Evolutionary conservation across 30 jellyfish, hydroid and myxozoan genomes (phyloP).

Genomic region (Aurelia aurita): DNA sequence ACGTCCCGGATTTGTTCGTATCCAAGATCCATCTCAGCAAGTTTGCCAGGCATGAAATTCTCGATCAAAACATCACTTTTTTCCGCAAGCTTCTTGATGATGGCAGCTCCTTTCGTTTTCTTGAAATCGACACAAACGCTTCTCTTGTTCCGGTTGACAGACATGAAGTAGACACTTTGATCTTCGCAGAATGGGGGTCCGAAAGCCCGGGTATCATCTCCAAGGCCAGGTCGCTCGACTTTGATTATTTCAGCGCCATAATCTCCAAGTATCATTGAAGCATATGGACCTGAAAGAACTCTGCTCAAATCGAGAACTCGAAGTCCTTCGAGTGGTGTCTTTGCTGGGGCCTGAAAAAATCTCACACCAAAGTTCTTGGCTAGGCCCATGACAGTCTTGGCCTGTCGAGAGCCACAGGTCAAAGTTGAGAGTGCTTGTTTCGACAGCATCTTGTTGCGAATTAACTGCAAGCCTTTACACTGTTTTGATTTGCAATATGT

Average conservation of each 20-base stretch:
- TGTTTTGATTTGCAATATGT: no score
- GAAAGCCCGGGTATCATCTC: slow-evolving; percentile 93
- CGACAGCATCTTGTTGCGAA: slow-evolving; percentile 22
- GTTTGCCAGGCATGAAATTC: slow-evolving; percentile 89
- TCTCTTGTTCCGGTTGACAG: slow-evolving; percentile 92
- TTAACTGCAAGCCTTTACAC: no score
- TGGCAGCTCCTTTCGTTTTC: slow-evolving; percentile 76
- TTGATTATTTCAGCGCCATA: slow-evolving; percentile 95
- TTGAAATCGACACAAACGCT: slow-evolving; percentile 80
- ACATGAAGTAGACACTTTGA: slow-evolving; percentile 91
- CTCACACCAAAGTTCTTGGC: slow-evolving; percentile 12
- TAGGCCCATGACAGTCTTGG: slow-evolving; percentile 28
- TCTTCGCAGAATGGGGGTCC: slow-evolving; percentile 98
- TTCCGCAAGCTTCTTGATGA: slow-evolving; percentile 80
- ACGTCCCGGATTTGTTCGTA: slow-evolving; percentile 70
- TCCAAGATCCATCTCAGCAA: slow-evolving; percentile 89
- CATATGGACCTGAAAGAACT: slow-evolving; percentile 97
- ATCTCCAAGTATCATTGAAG: slow-evolving; percentile 94
- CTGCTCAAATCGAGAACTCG: slow-evolving; percentile 78
- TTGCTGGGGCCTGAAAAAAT: slow-evolving; percentile 36
- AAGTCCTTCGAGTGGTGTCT: slow-evolving; percentile 70
- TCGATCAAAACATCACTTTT: slow-evolving; percentile 93
- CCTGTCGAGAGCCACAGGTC: slow-evolving; percentile 10
- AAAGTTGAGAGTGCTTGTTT: slow-evolving; percentile 16
- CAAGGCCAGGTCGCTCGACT: slow-evolving; percentile 95